Percentiles rank a stretch among this genome's conserved stretches.
Conservation (phyloP, 2,888 invertebrate genomes). For the Papilio demoleus region DNA sequence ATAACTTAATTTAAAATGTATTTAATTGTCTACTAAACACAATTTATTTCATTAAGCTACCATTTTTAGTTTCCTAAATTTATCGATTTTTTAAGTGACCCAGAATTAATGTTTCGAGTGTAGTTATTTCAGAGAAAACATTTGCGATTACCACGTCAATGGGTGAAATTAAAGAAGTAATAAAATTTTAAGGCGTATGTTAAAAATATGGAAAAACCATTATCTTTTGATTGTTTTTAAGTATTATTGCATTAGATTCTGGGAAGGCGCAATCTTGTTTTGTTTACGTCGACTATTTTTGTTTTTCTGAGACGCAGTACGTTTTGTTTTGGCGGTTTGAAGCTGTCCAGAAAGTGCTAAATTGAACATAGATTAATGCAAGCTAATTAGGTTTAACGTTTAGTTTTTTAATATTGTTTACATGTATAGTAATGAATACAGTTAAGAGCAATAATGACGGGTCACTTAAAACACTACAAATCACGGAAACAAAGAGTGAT, state of each 20-base stretch:
- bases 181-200: background rate
- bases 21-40: no score
- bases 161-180: background rate
- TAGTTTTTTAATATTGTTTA: background rate
- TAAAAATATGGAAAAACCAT: conserved; percentile 22
- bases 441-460: no score
- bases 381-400: background rate
- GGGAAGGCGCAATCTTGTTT: conserved; percentile 49
- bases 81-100: no score
- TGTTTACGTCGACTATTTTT: conserved; percentile 60
- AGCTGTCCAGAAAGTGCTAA: conserved; percentile 62
- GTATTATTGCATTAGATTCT: conserved; percentile 13
- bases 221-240: conserved; percentile 29
- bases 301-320: conserved; percentile 55
- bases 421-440: no score
- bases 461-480: no score
- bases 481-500: no score
- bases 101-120: no score
- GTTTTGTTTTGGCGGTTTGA: conserved; percentile 54
- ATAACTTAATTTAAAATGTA: no score
- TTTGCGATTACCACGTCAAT: background rate
- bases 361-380: conserved; percentile 43
- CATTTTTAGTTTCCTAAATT: no score
- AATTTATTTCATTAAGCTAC: no score
- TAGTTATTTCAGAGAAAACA: background rate